Base-by-base conservation (phyloP, 2,797 vertebrate genomes). In the Delichon dasypus region DNA sequence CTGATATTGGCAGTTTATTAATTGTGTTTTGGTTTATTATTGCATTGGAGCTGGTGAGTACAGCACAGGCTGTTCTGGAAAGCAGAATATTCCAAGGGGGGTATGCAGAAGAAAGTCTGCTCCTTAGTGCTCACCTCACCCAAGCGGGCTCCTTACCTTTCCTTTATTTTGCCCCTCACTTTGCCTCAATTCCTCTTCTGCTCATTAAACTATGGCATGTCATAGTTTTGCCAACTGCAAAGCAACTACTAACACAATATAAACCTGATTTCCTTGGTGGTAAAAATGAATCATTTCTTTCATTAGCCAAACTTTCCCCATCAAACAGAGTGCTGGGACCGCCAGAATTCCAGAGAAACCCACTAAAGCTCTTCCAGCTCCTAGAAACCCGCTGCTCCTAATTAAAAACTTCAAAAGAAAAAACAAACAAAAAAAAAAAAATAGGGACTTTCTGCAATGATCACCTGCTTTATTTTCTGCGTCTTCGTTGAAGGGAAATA, bases 401-500 rank as follows among this genome's bases (percentile, higher is more conserved):
- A 94, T 94, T 94, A 87, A 96, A 95, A 97, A 95, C 93, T 85
- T 96, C 85, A 90, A 92, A 88, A 53, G 29, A 9, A 25, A 34
- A 32, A 70, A 80, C 18, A 10, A 47, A 47, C 14, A 93, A 83
- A 94, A 53, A 19, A 25, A 13, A 36, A 27, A 22, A 36, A 32
- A 27, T 1, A 50, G 27, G 5, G 13, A 44, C 88, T 92, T 87
- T 92, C 74, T 58, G 60, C 65, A 54, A 90, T 48, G 64, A 81
- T 44, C 61, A 34, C 66, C 77, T 38, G 51, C 85, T 87, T 83
- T 42, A 44, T 54, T 44, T 85, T 61, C 92, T n/a, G 36, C 92
- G 48, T 76, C 55, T 86, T 45, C 53, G 54, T 5, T 57, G n/a
- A 62, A 78, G 13, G 13, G 7, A 38, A 38, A 38, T 12, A 34